Conservation (phyloP, 1,140 invertebrate species). For the Anoplophora glabripennis region DNA sequence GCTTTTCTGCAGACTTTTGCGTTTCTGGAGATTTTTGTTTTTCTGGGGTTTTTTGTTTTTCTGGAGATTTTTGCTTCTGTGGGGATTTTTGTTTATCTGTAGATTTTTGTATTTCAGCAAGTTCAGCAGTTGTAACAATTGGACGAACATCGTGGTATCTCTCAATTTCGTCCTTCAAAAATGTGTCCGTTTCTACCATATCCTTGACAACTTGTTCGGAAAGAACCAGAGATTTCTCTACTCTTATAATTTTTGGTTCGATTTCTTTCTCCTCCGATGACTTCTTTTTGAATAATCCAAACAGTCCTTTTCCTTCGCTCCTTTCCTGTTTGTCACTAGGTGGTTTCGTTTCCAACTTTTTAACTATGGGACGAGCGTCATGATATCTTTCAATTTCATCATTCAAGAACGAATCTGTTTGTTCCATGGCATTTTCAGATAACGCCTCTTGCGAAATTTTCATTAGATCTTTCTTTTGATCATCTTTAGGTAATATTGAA, state of each 20-base stretch:
- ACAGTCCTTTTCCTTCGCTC: conserved; percentile 5
- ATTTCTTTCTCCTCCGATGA: background rate
- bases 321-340: conserved; percentile 10
- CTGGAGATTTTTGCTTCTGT: no score
- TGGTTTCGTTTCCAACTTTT: conserved; percentile 17
- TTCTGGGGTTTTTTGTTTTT: no score
- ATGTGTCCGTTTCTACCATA: conserved; percentile 15
- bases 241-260: background rate
- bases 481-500: background rate
- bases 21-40: no score
- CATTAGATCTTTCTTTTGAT: conserved; percentile 6
- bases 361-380: conserved; percentile 11
- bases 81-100: no score
- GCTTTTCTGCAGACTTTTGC: no score
- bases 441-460: conserved; percentile 4
- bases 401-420: conserved; percentile 1
- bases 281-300: conserved; percentile 14
- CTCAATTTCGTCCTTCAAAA: conserved; percentile 27
- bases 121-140: conserved; percentile 7
- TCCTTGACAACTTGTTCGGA: conserved; percentile 14
- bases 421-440: conserved; percentile 9
- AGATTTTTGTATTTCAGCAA: no score
- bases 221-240: background rate
- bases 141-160: conserved; percentile 29
- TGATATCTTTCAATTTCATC: background rate